Percentiles rank a stretch among this genome's conserved stretches.
These are phyloP conservation scores for Heterodera carotae DNA, from an alignment of 1,140 invertebrate species.

Conservation along the genomic window DNA sequence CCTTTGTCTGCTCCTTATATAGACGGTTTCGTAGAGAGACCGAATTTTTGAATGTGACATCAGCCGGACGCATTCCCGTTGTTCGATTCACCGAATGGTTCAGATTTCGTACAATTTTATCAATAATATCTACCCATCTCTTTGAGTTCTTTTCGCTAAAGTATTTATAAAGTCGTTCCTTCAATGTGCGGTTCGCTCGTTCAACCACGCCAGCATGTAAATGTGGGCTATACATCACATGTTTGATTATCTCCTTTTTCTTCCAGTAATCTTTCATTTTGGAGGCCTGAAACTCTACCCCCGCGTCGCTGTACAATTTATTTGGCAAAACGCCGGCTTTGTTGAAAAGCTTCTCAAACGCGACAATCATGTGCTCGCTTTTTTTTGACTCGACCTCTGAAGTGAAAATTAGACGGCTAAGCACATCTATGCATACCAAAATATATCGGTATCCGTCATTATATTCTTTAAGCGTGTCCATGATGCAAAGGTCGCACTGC, in stretches of 20 bases:
- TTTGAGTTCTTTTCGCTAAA: not conserved
- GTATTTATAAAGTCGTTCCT: not conserved
- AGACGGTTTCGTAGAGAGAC: not conserved
- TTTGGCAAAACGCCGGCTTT: not conserved
- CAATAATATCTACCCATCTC: not conserved
- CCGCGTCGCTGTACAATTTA: not conserved
- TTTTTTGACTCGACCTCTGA: slow-evolving; percentile 23
- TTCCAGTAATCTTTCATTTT: not conserved
- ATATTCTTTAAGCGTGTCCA: slow-evolving; percentile 16
- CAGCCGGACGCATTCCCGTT: not conserved
- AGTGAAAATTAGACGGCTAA: slow-evolving; percentile 38
- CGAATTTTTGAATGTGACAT: not conserved
- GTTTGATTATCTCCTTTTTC: not conserved
- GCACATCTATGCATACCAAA: slow-evolving; percentile 35
- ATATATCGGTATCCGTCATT: slow-evolving; percentile 44
- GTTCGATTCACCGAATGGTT: not conserved
- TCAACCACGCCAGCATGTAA: not conserved
- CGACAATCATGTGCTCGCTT: slow-evolving; percentile 27
- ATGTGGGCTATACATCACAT: not conserved
- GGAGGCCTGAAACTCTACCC: not conserved
- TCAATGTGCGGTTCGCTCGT: not conserved
- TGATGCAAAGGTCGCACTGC: slow-evolving; percentile 38
- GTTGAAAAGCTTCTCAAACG: slow-evolving; percentile 1
- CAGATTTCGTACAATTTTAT: not conserved
- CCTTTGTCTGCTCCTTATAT: not conserved